Percentiles rank a stretch among this genome's conserved stretches.
These are phyloP conservation scores for Aphidius gifuensis DNA, from an alignment of 1,140 invertebrate species.

Conservation along the genomic window DNA sequence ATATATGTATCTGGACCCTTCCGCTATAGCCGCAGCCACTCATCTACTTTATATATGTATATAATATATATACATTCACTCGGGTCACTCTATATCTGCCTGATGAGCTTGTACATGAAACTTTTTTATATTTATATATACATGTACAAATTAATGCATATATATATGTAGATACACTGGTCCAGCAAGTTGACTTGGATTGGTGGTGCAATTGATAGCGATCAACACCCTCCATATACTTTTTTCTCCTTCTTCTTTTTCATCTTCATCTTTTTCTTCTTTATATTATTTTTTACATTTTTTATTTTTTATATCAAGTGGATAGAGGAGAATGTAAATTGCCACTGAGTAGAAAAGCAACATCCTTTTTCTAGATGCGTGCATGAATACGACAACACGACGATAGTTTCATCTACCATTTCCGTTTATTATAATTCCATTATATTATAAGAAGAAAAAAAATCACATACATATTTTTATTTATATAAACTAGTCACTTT, in stretches of 20 bases:
- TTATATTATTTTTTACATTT: no score
- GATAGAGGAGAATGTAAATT: constrained; percentile 40
- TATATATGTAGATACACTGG: neutral
- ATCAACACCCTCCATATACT: constrained; percentile 19
- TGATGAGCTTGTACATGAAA: constrained; percentile 18
- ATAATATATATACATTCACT: neutral
- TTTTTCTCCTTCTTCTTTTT: no score
- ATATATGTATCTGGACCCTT: no score
- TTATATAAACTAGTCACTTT: no score
- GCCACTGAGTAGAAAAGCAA: constrained; percentile 8
- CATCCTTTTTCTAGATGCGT: constrained; percentile 5
- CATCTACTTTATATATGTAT: no score
- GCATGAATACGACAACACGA: no score
- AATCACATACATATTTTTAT: no score
- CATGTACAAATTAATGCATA: neutral
- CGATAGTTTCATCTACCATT: no score
- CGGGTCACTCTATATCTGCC: neutral
- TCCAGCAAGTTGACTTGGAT: constrained; percentile 1
- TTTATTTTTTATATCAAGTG: constrained; percentile 5
- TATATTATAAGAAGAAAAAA: no score
- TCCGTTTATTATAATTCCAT: no score
- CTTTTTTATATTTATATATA: neutral
- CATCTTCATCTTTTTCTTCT: no score
- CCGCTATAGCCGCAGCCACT: no score
- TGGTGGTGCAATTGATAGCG: constrained; percentile 26